Evolutionary conservation across 2,797 vertebrate species (phyloP).

Genomic region (Phoebastria nigripes): DNA sequence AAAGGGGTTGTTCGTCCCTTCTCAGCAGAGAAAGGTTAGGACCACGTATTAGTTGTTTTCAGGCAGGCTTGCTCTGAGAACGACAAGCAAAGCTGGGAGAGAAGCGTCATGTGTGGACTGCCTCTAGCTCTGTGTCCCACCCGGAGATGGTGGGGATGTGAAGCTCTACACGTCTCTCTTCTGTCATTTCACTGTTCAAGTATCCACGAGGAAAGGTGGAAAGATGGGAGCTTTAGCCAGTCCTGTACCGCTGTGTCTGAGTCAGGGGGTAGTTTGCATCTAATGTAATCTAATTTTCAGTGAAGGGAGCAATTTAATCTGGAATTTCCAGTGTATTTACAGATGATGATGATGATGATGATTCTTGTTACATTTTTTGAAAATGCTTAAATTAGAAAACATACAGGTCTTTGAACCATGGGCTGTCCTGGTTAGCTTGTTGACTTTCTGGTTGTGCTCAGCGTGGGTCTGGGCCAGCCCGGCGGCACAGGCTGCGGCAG

Average conservation of each 20-base stretch:
- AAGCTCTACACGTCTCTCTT: background rate
- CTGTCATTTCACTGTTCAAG: background rate
- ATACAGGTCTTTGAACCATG: background rate
- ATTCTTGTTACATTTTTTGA: background rate
- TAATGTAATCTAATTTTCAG: background rate
- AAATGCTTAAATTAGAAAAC: background rate
- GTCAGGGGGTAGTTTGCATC: background rate
- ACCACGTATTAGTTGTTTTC: background rate
- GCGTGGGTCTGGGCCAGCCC: background rate
- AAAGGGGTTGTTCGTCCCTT: background rate
- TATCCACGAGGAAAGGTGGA: background rate
- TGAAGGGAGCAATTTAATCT: background rate
- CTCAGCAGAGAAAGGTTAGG: background rate
- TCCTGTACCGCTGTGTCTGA: background rate
- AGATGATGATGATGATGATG: background rate
- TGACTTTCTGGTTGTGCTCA: background rate
- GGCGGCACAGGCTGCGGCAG: background rate
- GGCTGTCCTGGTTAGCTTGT: background rate
- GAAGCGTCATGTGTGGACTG: background rate
- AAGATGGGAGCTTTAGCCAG: background rate
- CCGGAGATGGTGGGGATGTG: background rate
- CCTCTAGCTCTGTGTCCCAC: background rate
- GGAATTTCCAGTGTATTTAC: background rate
- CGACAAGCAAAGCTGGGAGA: background rate
- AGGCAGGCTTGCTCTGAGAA: background rate